A percentile compares a stretch with the other conserved stretches of the same genome.
phyloP scores from a whole-genome alignment of 1,140 invertebrate genomes.

The Ephestia elutella region DNA sequence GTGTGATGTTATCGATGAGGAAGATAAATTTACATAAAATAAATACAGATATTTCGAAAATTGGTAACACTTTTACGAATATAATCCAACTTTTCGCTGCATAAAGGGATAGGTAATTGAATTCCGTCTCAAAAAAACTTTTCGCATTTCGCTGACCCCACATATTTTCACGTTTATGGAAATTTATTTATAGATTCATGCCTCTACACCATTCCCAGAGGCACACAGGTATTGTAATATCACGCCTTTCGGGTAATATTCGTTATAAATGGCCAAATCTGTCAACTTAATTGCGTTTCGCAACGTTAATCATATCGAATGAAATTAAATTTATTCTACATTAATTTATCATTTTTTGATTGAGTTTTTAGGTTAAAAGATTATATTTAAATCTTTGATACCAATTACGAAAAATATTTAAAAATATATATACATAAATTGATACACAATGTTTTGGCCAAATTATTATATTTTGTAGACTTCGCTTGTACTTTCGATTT shows the following conservation, averaged over 20 bases:
- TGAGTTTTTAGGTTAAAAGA: too few relatives aligned
- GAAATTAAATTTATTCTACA: too few relatives aligned
- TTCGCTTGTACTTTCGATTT: too few relatives aligned
- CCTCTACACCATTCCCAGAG: neutral
- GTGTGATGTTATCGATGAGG: too few relatives aligned
- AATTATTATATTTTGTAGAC: too few relatives aligned
- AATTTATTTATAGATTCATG: constrained; percentile 3
- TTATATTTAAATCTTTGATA: too few relatives aligned
- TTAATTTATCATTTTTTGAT: too few relatives aligned
- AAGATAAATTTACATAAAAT: too few relatives aligned
- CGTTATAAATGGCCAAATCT: neutral
- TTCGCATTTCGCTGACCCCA: constrained; percentile 5
- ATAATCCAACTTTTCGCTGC: neutral
- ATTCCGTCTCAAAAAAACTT: constrained; percentile 5
- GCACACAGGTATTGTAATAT: neutral
- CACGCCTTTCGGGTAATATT: neutral
- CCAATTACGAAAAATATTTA: too few relatives aligned
- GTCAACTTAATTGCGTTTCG: neutral
- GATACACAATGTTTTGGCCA: too few relatives aligned
- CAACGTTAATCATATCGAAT: neutral
- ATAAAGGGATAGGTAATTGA: constrained; percentile 4
- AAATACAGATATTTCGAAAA: too few relatives aligned
- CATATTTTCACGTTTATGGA: constrained; percentile 2
- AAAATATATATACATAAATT: too few relatives aligned
- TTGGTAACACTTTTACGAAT: neutral